These are phyloP conservation scores for Sisyra terminalis DNA, from an alignment of 2,888 invertebrate species.

Conservation along the genomic window DNA sequence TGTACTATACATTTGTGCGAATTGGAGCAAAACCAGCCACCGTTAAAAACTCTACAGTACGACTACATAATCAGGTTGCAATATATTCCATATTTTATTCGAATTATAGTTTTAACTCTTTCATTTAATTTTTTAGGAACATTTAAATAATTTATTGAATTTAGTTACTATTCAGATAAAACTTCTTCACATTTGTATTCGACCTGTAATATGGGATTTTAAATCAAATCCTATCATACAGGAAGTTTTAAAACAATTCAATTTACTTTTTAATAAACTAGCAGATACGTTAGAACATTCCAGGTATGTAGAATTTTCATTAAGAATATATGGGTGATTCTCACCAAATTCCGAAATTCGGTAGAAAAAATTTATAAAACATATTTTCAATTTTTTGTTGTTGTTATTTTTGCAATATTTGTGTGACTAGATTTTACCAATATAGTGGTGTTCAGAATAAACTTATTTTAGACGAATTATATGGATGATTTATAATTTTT, in stretches of 20 bases:
- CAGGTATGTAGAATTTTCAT: constrained; percentile 22
- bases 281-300: constrained; percentile 39
- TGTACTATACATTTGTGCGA: constrained; percentile 22
- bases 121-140: constrained; percentile 26
- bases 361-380: no score
- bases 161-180: constrained; percentile 32
- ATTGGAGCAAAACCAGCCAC: constrained; percentile 18
- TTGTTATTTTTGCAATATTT: background rate
- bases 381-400: background rate
- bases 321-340: no score
- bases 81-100: background rate
- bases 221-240: constrained; percentile 28
- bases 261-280: constrained; percentile 35
- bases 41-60: constrained; percentile 12
- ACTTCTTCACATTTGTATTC: constrained; percentile 35
- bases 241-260: constrained; percentile 34
- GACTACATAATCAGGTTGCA: background rate
- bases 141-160: constrained; percentile 29
- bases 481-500: no score
- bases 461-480: no score
- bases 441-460: no score
- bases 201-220: constrained; percentile 36
- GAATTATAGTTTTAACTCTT: no score
- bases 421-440: no score
- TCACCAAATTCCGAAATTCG: no score